Percentiles rank a stretch among this genome's conserved stretches.
Conservation (phyloP, 1,140 invertebrate genomes). For the Drosophila guanche region DNA sequence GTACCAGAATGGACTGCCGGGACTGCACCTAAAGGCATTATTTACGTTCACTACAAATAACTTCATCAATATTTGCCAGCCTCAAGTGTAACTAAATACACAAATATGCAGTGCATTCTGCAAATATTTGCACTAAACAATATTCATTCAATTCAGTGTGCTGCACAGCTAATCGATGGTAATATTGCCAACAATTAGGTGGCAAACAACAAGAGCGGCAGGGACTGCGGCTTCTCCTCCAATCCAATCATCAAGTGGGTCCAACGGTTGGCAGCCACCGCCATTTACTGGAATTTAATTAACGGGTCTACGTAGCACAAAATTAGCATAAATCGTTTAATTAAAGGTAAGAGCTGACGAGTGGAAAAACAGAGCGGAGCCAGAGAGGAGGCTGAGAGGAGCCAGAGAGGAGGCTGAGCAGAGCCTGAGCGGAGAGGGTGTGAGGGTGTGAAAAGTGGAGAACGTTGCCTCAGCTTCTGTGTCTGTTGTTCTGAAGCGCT, state of each 20-base stretch:
- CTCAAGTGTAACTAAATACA: background rate
- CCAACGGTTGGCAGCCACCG: background rate
- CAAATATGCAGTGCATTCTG: constrained; percentile 12
- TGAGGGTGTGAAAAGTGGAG: constrained; percentile 27
- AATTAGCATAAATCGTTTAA: constrained; percentile 82
- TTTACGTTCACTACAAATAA: background rate
- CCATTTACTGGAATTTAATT: constrained; percentile 65
- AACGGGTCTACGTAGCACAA: constrained; percentile 63
- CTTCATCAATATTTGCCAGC: constrained; percentile 32
- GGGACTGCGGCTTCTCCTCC: constrained; percentile 3
- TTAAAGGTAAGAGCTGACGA: constrained; percentile 70
- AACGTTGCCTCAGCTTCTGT: background rate
- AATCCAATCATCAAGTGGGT: constrained; percentile 49
- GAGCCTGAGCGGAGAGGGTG: too few relatives aligned
- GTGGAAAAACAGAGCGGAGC: constrained; percentile 6
- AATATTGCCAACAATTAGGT: constrained; percentile 56
- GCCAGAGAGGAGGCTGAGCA: background rate
- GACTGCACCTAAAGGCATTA: background rate
- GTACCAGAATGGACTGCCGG: background rate
- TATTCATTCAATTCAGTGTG: constrained; percentile 42
- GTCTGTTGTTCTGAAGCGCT: constrained; percentile 8
- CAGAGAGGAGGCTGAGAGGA: background rate
- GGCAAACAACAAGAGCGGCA: constrained; percentile 26
- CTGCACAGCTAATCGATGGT: constrained; percentile 39
- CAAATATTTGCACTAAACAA: constrained; percentile 43